Conservation (phyloP, 2,888 invertebrate genomes). For the Parnassius orleans region DNA sequence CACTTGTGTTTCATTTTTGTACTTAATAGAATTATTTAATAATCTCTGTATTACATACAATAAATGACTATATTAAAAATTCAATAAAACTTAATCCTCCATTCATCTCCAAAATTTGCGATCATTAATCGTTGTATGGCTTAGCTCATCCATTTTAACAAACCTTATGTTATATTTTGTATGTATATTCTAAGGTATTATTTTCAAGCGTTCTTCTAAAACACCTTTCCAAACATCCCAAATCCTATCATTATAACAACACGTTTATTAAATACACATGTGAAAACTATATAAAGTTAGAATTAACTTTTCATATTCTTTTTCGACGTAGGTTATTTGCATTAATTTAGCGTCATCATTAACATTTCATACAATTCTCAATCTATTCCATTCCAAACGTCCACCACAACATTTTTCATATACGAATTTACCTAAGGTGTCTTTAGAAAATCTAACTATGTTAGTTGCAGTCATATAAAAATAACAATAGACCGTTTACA, state of each 20-base stretch:
- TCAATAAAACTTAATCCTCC: slow-evolving; percentile 35
- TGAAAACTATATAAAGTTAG: not conserved
- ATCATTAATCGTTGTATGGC: slow-evolving; percentile 68
- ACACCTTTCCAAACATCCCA: slow-evolving; percentile 29
- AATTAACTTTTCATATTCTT: not conserved
- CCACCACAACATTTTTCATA: slow-evolving; percentile 37
- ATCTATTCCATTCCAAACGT: slow-evolving; percentile 35
- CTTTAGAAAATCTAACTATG: slow-evolving; percentile 75
- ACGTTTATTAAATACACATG: slow-evolving; percentile 1
- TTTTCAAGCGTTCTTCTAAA: slow-evolving; percentile 32
- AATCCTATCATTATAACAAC: slow-evolving; percentile 11
- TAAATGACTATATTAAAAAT: slow-evolving; percentile 24
- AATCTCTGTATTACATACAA: not conserved
- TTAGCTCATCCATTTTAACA: slow-evolving; percentile 61
- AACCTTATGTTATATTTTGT: slow-evolving; percentile 33
- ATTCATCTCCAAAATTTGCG: slow-evolving; percentile 41
- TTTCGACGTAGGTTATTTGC: not conserved
- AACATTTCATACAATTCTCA: not conserved
- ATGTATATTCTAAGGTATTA: slow-evolving; percentile 31
- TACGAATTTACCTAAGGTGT: slow-evolving; percentile 64
- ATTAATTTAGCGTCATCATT: not conserved
- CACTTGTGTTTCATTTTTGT: slow-evolving; percentile 22
- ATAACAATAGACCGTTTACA: slow-evolving; percentile 74
- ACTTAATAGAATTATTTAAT: slow-evolving; percentile 14
- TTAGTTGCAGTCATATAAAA: slow-evolving; percentile 78